Conservation (phyloP, 2,888 invertebrate species). For the Athalia circularis region DNA sequence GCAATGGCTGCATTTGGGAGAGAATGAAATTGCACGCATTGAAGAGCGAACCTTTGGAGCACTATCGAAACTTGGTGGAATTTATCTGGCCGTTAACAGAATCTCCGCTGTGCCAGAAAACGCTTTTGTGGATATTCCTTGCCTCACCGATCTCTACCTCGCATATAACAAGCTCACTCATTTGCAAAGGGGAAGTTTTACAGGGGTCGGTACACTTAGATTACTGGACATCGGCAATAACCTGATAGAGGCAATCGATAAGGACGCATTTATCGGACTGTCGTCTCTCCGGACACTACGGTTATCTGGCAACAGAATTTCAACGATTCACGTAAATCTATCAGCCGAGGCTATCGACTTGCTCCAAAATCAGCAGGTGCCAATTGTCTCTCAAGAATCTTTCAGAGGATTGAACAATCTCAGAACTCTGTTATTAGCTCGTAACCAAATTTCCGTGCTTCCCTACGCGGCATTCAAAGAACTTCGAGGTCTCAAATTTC, state of each 20-base stretch:
- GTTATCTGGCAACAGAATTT: conserved; percentile 37
- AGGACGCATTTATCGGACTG: conserved; percentile 25
- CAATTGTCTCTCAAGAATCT: conserved; percentile 30
- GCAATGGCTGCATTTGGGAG: conserved; percentile 38
- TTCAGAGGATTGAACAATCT: conserved; percentile 32
- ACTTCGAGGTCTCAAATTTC: conserved; percentile 16
- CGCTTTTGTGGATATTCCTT: conserved; percentile 8
- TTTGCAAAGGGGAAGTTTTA: neutral
- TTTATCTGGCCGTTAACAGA: conserved; percentile 31
- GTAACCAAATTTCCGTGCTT: conserved; percentile 34
- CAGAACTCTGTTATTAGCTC: conserved; percentile 24
- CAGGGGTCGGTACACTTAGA: neutral
- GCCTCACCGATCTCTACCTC: conserved; percentile 10
- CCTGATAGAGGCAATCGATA: conserved; percentile 26
- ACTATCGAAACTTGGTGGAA: neutral
- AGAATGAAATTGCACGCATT: conserved; percentile 20
- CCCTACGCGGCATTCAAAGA: conserved; percentile 14
- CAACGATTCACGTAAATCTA: conserved; percentile 26
- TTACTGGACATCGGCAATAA: conserved; percentile 34
- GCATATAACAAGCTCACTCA: conserved; percentile 11
- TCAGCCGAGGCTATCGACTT: conserved; percentile 4
- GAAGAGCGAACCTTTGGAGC: conserved; percentile 6
- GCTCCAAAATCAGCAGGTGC: conserved; percentile 8
- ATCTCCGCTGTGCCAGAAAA: neutral
- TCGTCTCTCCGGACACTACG: conserved; percentile 32